Percentiles rank a stretch among this genome's conserved stretches.
These are phyloP conservation scores for Morus bassanus DNA, from an alignment of 2,797 vertebrate genomes.

Conservation along the genomic window DNA sequence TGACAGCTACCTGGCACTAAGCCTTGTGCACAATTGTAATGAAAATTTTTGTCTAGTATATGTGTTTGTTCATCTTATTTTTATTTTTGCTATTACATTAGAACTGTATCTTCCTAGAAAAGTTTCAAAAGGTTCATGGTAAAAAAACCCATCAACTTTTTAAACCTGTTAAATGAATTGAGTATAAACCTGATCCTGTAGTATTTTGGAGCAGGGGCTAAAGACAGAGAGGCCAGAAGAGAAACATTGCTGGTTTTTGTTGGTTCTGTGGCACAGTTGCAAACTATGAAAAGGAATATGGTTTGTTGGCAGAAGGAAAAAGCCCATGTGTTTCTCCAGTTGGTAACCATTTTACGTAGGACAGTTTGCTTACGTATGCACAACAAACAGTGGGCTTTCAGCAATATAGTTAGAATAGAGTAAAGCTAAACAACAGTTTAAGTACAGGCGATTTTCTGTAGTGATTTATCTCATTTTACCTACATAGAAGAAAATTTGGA, in stretches of 20 bases:
- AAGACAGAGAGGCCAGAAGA: neutral
- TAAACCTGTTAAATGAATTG: neutral
- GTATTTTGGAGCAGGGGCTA: neutral
- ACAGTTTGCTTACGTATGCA: neutral
- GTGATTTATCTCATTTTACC: neutral
- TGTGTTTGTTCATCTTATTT: neutral
- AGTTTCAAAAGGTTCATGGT: neutral
- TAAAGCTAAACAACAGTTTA: neutral
- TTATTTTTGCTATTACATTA: neutral
- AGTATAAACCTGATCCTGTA: neutral
- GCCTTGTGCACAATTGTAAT: neutral
- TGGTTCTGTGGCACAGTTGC: neutral
- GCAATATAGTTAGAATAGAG: neutral
- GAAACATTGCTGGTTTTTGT: neutral
- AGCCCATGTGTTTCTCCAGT: neutral
- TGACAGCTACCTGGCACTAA: conserved; percentile 54
- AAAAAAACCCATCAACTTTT: neutral
- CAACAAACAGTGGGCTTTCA: neutral
- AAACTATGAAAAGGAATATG: neutral
- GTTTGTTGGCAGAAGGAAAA: neutral
- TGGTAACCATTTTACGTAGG: neutral
- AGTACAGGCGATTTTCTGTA: neutral
- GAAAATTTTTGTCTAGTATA: neutral
- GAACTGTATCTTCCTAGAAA: conserved; percentile 3
- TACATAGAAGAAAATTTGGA: neutral